A percentile compares a stretch with the other conserved stretches of the same genome.
These are phyloP conservation scores for Leuciscus waleckii DNA, from an alignment of 2,797 vertebrate genomes.

Conservation along the genomic window DNA sequence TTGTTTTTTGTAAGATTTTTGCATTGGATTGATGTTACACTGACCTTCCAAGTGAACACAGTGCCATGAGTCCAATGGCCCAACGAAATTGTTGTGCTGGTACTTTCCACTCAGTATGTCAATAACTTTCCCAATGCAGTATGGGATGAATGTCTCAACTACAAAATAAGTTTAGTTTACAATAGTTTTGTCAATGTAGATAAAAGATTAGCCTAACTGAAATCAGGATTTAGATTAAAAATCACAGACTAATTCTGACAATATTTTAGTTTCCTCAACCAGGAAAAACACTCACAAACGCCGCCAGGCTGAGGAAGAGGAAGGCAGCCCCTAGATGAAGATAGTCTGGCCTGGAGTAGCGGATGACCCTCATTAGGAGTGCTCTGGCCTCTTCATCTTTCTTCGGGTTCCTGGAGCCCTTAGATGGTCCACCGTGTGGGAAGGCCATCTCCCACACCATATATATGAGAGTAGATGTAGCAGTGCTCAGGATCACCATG, in stretches of 20 bases:
- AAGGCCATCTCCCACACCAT: constrained; percentile 74
- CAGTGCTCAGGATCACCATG: constrained; percentile 61
- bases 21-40: not conserved
- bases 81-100: constrained; percentile 67
- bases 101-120: constrained; percentile 75
- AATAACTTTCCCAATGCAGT: constrained; percentile 83
- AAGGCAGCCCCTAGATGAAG: constrained; percentile 75
- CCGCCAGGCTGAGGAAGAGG: constrained; percentile 77
- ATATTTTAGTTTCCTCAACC: not conserved
- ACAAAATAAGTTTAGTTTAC: constrained; percentile 38
- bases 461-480: constrained; percentile 66
- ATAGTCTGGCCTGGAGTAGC: constrained; percentile 75
- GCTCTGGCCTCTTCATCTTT: constrained; percentile 54
- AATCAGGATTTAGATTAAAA: not conserved
- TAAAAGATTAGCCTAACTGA: not conserved
- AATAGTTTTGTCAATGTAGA: not conserved
- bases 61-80: constrained; percentile 74
- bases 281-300: constrained; percentile 79
- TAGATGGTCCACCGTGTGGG: constrained; percentile 15
- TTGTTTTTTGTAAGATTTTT: not conserved
- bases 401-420: constrained; percentile 26
- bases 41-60: constrained; percentile 84
- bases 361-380: constrained; percentile 74
- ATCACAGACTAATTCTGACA: not conserved
- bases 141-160: constrained; percentile 85